A percentile compares a stretch with the other conserved stretches of the same genome.
Conservation (phyloP, 2,888 invertebrate genomes). For the Pristionchus maxplancki region DNA sequence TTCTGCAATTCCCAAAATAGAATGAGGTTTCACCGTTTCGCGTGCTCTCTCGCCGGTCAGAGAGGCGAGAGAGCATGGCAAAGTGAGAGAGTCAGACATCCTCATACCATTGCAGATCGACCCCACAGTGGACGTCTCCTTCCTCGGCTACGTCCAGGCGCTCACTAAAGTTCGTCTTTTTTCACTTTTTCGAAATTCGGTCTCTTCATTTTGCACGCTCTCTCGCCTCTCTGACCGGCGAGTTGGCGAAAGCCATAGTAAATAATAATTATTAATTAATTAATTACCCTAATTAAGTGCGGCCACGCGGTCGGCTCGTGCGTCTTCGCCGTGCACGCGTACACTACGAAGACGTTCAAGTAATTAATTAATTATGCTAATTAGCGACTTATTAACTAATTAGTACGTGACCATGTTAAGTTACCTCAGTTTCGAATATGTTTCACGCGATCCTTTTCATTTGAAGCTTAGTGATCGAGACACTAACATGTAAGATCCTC, state of each 20-base stretch:
- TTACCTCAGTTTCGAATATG: background rate
- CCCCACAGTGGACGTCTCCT: slow-evolving; percentile 1
- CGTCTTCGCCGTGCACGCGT: slow-evolving; percentile 30
- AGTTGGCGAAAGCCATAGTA: too few species aligned
- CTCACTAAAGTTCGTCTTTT: background rate
- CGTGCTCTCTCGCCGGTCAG: too few species aligned
- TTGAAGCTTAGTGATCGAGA: too few species aligned
- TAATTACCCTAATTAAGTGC: background rate
- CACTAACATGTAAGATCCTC: too few species aligned
- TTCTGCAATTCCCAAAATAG: too few species aligned
- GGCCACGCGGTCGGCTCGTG: slow-evolving; percentile 38
- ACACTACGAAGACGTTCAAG: slow-evolving; percentile 31
- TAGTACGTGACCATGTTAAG: background rate
- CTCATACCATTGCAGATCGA: slow-evolving; percentile 7
- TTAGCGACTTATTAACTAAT: background rate
- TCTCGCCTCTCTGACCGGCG: too few species aligned
- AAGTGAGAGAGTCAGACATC: background rate
- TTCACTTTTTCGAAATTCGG: background rate
- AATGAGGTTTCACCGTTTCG: too few species aligned
- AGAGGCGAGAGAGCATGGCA: background rate
- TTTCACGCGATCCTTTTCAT: background rate
- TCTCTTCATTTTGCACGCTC: too few species aligned
- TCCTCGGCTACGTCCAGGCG: slow-evolving; percentile 34
- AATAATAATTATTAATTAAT: background rate
- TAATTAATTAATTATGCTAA: background rate